These are phyloP conservation scores for Potorous gilbertii DNA, from an alignment of 2,797 vertebrate species.

Conservation along the genomic window DNA sequence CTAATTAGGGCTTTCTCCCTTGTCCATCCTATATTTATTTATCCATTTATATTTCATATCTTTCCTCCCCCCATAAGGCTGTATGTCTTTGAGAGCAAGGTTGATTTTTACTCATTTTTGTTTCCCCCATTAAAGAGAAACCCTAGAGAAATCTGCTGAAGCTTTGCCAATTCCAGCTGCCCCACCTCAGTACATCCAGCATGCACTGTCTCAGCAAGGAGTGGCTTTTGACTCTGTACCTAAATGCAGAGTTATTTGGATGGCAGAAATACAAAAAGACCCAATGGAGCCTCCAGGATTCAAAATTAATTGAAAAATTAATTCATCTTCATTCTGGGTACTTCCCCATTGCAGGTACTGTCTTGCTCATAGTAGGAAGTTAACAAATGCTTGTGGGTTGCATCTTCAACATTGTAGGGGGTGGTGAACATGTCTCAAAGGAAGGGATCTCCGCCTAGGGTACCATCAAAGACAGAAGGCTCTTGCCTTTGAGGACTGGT, in stretches of 20 bases:
- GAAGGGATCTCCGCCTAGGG: neutral
- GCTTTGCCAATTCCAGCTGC: neutral
- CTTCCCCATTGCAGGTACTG: neutral
- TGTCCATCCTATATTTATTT: neutral
- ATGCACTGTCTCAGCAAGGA: neutral
- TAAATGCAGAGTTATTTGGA: neutral
- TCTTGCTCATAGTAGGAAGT: neutral
- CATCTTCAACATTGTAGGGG: neutral
- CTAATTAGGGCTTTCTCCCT: neutral
- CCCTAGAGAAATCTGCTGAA: neutral
- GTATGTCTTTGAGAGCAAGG: neutral
- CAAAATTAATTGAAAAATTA: neutral
- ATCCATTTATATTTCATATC: neutral
- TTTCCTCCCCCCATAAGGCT: neutral
- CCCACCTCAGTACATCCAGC: neutral
- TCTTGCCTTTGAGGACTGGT: neutral
- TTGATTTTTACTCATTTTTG: neutral
- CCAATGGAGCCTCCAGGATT: neutral
- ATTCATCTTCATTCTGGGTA: neutral
- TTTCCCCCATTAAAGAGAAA: neutral
- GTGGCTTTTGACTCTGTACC: neutral
- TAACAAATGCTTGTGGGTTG: neutral
- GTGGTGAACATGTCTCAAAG: neutral
- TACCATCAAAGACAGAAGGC: neutral
- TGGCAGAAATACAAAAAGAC: neutral